Evolutionary conservation across 2,888 invertebrate species (phyloP), one percentile per base, ranked within the genome.

Genomic region (Leucophora obtusa): DNA sequence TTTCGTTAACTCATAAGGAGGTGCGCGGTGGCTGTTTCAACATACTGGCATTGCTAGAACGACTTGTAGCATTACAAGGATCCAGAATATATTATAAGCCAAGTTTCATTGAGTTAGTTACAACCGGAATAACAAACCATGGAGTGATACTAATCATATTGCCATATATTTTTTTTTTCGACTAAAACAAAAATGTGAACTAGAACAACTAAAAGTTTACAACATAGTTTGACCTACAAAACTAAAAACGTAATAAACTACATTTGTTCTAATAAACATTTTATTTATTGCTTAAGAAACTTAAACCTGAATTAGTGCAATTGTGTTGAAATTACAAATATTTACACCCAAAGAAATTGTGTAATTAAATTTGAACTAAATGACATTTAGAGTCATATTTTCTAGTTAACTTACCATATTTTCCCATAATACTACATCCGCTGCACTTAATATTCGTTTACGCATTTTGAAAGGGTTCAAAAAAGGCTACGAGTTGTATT

Each of bases 401-500:
- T n/a, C n/a, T n/a, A n/a, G n/a, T 5, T 14, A 35, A 81, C 81
- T 81, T 69, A 81, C 81, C 81, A 81, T 66, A 70, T 74, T 77
- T 43, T 81, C 81, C 81, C 81, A 81, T 60, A 81, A 77, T 51
- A 81, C 51, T 1, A 33, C 70, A 43, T 59, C 76, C 47, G 56
- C 54, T 28, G 65, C 56, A 51, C 73, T 73, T 60, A 77, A 70
- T 70, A 81, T 54, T 58, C 60, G 73, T 74, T 70, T 73, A 17
- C 81, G 81, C 11, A 70, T 66, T 66, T 66, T 70, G 51, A 77
- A 81, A 58, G 81, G 81, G 73, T 77, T 81, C 66, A 38, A 65
- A 28, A 72, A 60, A 14, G 65, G 65, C 81, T 79, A 35, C 54
- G 17, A 43, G 38, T 35, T n/a, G 15, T 47, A 15, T 50, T 15